Conservation (phyloP, 2,113 vertebrate species). For the Saguinus midas region DNA sequence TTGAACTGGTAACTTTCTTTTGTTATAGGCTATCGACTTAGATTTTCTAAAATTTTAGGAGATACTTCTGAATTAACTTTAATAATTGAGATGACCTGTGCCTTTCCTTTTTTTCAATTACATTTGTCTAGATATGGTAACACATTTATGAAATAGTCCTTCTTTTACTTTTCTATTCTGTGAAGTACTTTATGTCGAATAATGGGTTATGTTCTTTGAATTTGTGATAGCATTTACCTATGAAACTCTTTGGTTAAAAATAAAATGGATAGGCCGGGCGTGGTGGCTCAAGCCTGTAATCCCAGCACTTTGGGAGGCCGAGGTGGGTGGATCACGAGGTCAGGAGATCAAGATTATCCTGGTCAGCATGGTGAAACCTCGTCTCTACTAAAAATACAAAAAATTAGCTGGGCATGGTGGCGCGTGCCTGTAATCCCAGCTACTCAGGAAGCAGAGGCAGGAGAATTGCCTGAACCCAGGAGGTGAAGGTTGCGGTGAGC, state of each 20-base stretch:
- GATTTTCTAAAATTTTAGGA: not conserved
- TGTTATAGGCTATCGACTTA: not conserved
- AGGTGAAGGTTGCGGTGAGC: too few species aligned
- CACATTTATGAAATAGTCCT: not conserved
- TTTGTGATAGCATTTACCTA: not conserved
- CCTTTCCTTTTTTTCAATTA: not conserved
- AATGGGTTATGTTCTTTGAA: not conserved
- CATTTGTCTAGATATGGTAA: not conserved
- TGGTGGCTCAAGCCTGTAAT: too few species aligned
- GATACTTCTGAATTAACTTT: not conserved
- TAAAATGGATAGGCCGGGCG: not conserved
- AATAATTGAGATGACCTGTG: not conserved
- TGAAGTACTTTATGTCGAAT: not conserved
- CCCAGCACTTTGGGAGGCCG: too few species aligned
- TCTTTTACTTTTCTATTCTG: not conserved
- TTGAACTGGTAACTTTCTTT: not conserved
- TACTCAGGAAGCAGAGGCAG: too few species aligned
- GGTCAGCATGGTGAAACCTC: too few species aligned
- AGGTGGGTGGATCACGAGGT: too few species aligned
- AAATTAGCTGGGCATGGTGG: too few species aligned
- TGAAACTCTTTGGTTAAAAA: not conserved
- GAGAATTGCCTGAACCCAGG: too few species aligned
- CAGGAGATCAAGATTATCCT: too few species aligned
- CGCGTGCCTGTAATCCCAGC: too few species aligned
- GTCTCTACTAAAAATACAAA: too few species aligned